Evolutionary conservation across 2,797 vertebrate species (phyloP).

Genomic region (Siniperca scherzeri): DNA sequence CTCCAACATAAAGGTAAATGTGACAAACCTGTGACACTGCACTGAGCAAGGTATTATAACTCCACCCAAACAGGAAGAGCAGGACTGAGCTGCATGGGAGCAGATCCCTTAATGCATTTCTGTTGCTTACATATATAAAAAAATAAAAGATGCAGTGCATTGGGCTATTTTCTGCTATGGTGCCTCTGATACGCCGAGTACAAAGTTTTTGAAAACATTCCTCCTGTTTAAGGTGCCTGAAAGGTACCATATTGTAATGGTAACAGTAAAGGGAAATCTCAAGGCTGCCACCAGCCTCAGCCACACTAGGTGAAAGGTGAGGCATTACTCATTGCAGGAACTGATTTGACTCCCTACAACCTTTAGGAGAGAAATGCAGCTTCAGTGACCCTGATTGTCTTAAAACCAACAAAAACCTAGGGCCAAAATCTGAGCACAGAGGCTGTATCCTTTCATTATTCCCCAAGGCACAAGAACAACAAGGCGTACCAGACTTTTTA

Average conservation of each 20-base stretch:
- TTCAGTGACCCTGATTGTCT: not conserved
- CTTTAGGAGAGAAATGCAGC: not conserved
- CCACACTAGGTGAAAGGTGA: slow-evolving; percentile 69
- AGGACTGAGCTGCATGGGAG: not conserved
- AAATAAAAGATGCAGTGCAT: not conserved
- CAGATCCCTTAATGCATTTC: not conserved
- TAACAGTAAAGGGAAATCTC: slow-evolving; percentile 10
- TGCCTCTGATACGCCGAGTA: not conserved
- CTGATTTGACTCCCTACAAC: slow-evolving; percentile 19
- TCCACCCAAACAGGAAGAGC: slow-evolving; percentile 54
- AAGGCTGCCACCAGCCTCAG: slow-evolving; percentile 13
- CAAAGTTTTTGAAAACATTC: not conserved
- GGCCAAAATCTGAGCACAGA: not conserved
- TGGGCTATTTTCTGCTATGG: not conserved
- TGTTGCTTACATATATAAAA: not conserved
- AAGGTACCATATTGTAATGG: not conserved
- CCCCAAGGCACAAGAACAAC: slow-evolving; percentile 6
- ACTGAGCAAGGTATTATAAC: not conserved
- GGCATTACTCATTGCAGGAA: slow-evolving; percentile 25
- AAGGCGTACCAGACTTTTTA: not conserved
- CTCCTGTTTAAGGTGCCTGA: not conserved
- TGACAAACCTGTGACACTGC: slow-evolving; percentile 48
- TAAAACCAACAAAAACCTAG: not conserved
- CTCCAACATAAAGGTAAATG: slow-evolving; percentile 1
- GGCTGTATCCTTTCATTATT: slow-evolving; percentile 39